Evolutionary conservation across 2,113 vertebrate species (phyloP).

Genomic region (Microcebus griseorufus): DNA sequence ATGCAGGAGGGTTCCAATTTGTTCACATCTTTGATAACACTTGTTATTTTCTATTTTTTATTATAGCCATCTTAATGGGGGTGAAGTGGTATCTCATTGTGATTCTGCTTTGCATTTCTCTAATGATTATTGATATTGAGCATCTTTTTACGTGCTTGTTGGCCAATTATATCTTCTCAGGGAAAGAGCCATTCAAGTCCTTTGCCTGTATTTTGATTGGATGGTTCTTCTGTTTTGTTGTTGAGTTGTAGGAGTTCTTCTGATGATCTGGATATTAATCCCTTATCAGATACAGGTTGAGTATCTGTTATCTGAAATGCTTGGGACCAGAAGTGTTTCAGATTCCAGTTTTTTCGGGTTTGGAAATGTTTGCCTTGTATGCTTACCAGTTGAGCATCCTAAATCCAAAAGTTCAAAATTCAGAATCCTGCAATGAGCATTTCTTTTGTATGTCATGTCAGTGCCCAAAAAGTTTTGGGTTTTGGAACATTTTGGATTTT

Average conservation of each 20-base stretch:
- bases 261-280: not conserved
- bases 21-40: not conserved
- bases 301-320: not conserved
- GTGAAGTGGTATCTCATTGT: not conserved
- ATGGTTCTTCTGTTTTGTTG: not conserved
- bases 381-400: not conserved
- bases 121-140: not conserved
- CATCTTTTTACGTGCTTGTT: not conserved
- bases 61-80: not conserved
- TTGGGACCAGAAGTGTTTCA: not conserved
- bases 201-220: not conserved
- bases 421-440: not conserved
- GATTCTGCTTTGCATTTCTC: not conserved
- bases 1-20: not conserved
- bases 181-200: not conserved
- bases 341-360: not conserved
- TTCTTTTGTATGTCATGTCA: not conserved
- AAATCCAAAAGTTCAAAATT: not conserved
- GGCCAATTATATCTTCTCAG: not conserved
- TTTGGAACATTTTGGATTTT: not conserved
- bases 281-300: not conserved
- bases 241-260: not conserved
- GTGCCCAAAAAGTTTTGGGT: not conserved
- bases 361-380: not conserved
- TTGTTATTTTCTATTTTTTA: not conserved